phyloP scores from a whole-genome alignment of 2,888 invertebrate genomes.

The Charanyca ferruginea region DNA sequence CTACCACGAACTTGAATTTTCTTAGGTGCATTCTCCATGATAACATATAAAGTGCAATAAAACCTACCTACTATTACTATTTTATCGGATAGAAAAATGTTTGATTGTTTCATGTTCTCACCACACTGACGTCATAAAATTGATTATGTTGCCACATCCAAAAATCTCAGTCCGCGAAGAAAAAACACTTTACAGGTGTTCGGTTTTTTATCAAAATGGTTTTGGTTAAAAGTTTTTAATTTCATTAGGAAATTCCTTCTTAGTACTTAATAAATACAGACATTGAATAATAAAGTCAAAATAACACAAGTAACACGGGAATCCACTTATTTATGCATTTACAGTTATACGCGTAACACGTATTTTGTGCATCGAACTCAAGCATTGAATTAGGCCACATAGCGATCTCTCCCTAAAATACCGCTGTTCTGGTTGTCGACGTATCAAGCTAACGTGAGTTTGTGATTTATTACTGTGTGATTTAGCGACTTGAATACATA shows the following conservation, averaged over 20 bases:
- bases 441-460: conserved; percentile 90
- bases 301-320: conserved; percentile 57
- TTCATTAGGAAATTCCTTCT: conserved; percentile 70
- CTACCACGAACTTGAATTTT: too few species aligned
- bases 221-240: conserved; percentile 84
- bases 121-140: conserved; percentile 51
- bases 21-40: too few species aligned
- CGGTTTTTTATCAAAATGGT: conserved; percentile 86
- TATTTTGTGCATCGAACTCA: conserved; percentile 91
- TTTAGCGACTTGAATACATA: conserved; percentile 62
- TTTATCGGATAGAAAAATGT: too few species aligned
- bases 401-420: conserved; percentile 92
- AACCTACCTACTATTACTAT: too few species aligned
- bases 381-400: conserved; percentile 92
- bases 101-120: too few species aligned
- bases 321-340: conserved; percentile 87
- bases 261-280: conserved; percentile 57
- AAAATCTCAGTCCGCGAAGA: conserved; percentile 33
- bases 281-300: conserved; percentile 34
- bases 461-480: conserved; percentile 75
- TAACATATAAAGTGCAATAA: too few species aligned
- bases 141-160: conserved; percentile 68
- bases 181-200: conserved; percentile 82
- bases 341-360: conserved; percentile 91
- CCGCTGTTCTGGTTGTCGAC: conserved; percentile 91